phyloP scores from a whole-genome alignment of 2,888 invertebrate genomes.

The Julus scanicus region DNA sequence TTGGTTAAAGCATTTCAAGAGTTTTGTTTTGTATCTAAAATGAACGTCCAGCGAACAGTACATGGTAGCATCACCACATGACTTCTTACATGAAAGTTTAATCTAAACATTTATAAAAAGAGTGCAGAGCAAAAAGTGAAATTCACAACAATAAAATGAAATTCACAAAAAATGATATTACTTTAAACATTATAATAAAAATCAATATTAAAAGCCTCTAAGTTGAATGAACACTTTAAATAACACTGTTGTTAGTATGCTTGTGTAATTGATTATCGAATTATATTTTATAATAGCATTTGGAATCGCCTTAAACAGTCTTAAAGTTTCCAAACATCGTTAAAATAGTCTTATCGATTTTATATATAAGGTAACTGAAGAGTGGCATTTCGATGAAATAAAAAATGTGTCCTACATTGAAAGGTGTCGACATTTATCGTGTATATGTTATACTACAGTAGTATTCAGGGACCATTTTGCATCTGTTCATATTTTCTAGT shows the following conservation, averaged over 20 bases:
- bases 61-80: no score
- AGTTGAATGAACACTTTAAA: background rate
- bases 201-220: background rate
- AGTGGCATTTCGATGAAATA: background rate
- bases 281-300: background rate
- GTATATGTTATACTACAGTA: background rate
- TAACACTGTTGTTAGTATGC: background rate
- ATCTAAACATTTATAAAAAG: no score
- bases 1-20: no score
- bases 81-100: no score
- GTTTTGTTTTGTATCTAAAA: no score
- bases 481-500: background rate
- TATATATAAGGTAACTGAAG: background rate
- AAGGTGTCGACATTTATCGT: background rate
- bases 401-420: background rate
- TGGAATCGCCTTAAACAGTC: background rate
- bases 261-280: background rate
- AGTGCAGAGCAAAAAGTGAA: no score
- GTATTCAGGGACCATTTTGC: constrained; percentile 17
- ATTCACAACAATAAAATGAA: background rate
- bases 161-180: background rate
- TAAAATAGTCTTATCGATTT: background rate
- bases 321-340: constrained; percentile 30
- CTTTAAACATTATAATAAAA: background rate
- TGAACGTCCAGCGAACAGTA: no score